These are phyloP conservation scores for Procambarus clarkii DNA, from an alignment of 1,140 invertebrate species.

Conservation along the genomic window DNA sequence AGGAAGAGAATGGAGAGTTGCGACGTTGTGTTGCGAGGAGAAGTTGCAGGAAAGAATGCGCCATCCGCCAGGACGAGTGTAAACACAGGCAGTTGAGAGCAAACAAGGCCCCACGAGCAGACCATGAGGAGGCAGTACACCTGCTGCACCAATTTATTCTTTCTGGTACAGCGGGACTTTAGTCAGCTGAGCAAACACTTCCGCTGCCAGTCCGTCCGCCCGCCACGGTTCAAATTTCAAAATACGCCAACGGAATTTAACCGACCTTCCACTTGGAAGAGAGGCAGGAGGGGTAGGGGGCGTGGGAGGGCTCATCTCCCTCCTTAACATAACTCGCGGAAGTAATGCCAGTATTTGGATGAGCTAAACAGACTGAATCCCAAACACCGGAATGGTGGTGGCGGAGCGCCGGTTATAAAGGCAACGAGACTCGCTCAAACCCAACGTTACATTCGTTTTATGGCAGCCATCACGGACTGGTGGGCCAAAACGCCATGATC, in stretches of 20 bases:
- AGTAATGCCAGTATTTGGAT: not conserved
- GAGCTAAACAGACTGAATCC: not conserved
- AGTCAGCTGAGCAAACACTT: not conserved
- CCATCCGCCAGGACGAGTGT: no score
- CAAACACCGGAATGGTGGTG: not conserved
- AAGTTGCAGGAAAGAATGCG: no score
- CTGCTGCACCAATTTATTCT: not conserved
- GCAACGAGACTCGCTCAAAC: not conserved
- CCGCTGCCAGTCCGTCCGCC: no score
- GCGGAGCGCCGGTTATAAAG: not conserved
- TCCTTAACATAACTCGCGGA: not conserved
- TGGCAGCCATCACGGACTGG: not conserved
- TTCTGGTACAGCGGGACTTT: not conserved
- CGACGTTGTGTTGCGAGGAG: no score
- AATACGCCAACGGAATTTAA: not conserved
- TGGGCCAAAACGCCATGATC: not conserved
- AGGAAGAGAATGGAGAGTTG: no score
- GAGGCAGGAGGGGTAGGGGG: no score
- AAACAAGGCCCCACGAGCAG: no score
- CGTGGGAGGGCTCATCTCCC: no score
- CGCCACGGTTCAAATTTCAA: not conserved
- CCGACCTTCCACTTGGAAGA: not conserved
- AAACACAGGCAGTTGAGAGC: no score
- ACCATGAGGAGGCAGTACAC: not conserved
- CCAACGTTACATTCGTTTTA: not conserved